Percentiles rank a stretch among this genome's conserved stretches.
These are phyloP conservation scores for Gryllus bimaculatus DNA, from an alignment of 1,140 invertebrate genomes.

Conservation along the genomic window DNA sequence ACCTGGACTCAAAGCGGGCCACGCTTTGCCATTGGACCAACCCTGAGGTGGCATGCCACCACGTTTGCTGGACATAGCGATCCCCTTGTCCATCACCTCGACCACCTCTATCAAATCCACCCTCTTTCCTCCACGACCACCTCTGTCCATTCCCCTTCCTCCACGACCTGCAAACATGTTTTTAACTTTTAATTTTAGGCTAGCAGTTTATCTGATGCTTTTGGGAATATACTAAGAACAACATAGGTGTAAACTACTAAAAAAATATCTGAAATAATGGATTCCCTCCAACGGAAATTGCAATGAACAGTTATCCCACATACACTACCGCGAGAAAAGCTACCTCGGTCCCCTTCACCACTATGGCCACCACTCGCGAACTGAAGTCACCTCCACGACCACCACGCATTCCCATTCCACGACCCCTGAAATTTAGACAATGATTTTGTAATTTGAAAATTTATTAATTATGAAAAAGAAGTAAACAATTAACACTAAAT, in stretches of 20 bases:
- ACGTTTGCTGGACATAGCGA: slow-evolving; percentile 15
- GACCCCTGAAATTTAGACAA: slow-evolving; percentile 11
- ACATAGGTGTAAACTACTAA: too few species aligned
- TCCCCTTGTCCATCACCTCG: slow-evolving; percentile 10
- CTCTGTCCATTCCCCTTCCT: slow-evolving; percentile 17
- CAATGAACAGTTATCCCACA: too few species aligned
- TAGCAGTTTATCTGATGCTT: too few species aligned
- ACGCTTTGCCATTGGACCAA: slow-evolving; percentile 18
- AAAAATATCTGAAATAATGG: too few species aligned
- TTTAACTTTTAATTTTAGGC: too few species aligned
- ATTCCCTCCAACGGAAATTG: too few species aligned
- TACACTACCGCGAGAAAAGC: not conserved
- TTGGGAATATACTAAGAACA: too few species aligned
- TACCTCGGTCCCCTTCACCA: slow-evolving; percentile 12
- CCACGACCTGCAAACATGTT: slow-evolving; percentile 2
- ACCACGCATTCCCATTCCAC: slow-evolving; percentile 18
- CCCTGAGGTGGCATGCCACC: slow-evolving; percentile 17
- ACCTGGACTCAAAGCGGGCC: slow-evolving; percentile 14
- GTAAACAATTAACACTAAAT: not conserved
- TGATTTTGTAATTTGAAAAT: too few species aligned
- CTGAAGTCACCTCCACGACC: slow-evolving; percentile 7
- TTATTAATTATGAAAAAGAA: too few species aligned
- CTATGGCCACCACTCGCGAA: slow-evolving; percentile 6
- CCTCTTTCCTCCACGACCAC: slow-evolving; percentile 13
- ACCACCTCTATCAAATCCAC: slow-evolving; percentile 15